phyloP scores from a whole-genome alignment of 2,113 vertebrate genomes.

The Cettia cetti region DNA sequence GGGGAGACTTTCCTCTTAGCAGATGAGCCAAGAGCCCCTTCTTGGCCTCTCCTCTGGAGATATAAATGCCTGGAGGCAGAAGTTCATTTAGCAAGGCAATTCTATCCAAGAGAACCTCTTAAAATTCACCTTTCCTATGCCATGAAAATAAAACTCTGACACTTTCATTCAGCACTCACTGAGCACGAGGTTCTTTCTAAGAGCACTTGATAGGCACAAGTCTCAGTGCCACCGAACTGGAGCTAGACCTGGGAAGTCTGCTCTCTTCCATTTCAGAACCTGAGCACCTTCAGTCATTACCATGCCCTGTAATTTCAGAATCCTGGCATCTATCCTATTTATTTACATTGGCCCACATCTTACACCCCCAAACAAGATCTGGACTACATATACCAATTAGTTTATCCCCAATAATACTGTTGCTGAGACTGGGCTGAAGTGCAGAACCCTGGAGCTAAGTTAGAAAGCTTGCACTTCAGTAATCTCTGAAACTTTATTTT shows the following conservation, averaged over 20 bases:
- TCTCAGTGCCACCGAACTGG: neutral
- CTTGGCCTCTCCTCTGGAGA: neutral
- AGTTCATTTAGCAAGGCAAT: neutral
- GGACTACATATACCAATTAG: neutral
- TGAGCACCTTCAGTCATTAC: neutral
- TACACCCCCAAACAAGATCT: neutral
- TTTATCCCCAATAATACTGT: neutral
- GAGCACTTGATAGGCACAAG: neutral
- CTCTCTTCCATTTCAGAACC: neutral
- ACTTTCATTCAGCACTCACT: neutral
- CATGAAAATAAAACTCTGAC: neutral
- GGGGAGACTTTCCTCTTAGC: neutral
- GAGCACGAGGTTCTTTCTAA: neutral
- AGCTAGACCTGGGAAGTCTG: neutral
- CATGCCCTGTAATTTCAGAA: constrained; percentile 24
- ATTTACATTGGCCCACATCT: neutral
- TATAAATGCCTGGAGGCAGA: neutral
- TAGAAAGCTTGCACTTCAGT: neutral
- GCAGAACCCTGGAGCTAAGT: neutral
- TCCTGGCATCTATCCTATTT: neutral
- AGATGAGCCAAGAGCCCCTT: neutral
- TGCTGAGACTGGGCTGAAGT: constrained; percentile 11
- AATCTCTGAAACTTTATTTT: neutral
- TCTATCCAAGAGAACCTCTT: neutral
- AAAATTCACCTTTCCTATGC: neutral